Evolutionary conservation across 1,140 invertebrate species (phyloP).

Genomic region (Hylaeus volcanicus): DNA sequence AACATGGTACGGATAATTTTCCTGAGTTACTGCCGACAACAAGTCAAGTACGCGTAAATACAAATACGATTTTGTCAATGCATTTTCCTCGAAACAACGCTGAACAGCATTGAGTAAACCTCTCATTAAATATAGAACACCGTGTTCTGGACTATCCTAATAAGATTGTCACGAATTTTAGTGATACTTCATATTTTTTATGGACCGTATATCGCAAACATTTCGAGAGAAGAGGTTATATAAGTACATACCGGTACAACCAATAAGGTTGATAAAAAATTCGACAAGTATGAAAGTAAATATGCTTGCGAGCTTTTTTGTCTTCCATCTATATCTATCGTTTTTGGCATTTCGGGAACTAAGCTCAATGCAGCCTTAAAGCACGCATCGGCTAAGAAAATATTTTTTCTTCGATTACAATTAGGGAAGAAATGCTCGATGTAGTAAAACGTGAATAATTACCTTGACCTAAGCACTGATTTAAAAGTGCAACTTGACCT

Average conservation of each 20-base stretch:
- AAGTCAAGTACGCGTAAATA: constrained; percentile 88
- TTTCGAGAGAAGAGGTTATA: not conserved
- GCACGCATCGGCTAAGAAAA: constrained; percentile 91
- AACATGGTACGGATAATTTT: constrained; percentile 90
- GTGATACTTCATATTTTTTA: constrained; percentile 10
- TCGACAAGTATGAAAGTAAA: constrained; percentile 86
- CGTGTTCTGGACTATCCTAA: constrained; percentile 92
- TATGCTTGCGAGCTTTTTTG: constrained; percentile 87
- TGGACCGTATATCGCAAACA: not conserved
- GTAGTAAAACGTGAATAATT: constrained; percentile 44
- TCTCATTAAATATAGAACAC: constrained; percentile 89
- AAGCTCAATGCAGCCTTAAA: constrained; percentile 92
- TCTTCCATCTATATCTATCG: constrained; percentile 89
- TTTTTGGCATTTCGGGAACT: constrained; percentile 88
- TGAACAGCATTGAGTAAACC: constrained; percentile 88
- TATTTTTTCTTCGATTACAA: constrained; percentile 17
- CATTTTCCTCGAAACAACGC: constrained; percentile 85
- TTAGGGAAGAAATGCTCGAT: constrained; percentile 37
- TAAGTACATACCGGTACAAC: constrained; percentile 88
- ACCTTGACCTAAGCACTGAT: constrained; percentile 96
- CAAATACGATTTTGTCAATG: constrained; percentile 82
- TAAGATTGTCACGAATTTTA: constrained; percentile 36
- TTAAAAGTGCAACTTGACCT: constrained; percentile 93
- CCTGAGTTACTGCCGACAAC: constrained; percentile 87
- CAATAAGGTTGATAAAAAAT: constrained; percentile 92